These are phyloP conservation scores for Euwallacea similis DNA, from an alignment of 1,140 invertebrate genomes.

Conservation along the genomic window DNA sequence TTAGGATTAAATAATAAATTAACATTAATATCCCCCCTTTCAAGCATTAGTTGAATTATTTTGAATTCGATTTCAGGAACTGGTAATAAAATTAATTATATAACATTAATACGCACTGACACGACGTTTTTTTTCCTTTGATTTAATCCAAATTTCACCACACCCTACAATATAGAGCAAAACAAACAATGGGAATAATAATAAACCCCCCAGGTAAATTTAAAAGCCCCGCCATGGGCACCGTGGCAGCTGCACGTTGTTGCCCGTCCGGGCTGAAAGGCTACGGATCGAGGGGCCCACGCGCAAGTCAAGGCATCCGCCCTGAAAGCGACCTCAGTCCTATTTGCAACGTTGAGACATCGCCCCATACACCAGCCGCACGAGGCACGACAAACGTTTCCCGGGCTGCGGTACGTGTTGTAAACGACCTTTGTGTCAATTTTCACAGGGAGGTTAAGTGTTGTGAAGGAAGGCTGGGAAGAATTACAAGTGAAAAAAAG, in stretches of 20 bases:
- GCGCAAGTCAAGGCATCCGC: slow-evolving; percentile 37
- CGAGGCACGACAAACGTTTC: slow-evolving; percentile 12
- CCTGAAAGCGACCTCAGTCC: slow-evolving; percentile 35
- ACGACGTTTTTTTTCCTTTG: too few species aligned
- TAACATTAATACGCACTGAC: too few species aligned
- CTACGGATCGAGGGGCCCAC: slow-evolving; percentile 34
- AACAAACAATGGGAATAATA: background rate
- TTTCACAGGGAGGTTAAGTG: background rate
- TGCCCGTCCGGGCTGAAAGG: slow-evolving; percentile 28
- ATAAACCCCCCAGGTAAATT: slow-evolving; percentile 30
- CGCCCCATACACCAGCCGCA: slow-evolving; percentile 29
- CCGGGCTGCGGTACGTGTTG: slow-evolving; percentile 18
- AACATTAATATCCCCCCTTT: too few species aligned
- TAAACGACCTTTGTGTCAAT: slow-evolving; percentile 18
- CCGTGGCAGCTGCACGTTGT: slow-evolving; percentile 12
- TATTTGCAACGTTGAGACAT: slow-evolving; percentile 29
- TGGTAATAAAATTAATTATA: too few species aligned
- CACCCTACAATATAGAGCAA: too few species aligned
- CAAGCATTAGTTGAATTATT: too few species aligned
- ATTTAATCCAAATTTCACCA: too few species aligned
- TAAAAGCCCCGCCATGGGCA: slow-evolving; percentile 23
- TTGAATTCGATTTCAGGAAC: too few species aligned
- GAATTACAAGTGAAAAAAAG: background rate
- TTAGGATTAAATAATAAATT: too few species aligned
- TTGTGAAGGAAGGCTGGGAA: background rate